These are phyloP conservation scores for Porites evermanni DNA, from an alignment of 92 coral and sea anemone genomes.

Conservation along the genomic window DNA sequence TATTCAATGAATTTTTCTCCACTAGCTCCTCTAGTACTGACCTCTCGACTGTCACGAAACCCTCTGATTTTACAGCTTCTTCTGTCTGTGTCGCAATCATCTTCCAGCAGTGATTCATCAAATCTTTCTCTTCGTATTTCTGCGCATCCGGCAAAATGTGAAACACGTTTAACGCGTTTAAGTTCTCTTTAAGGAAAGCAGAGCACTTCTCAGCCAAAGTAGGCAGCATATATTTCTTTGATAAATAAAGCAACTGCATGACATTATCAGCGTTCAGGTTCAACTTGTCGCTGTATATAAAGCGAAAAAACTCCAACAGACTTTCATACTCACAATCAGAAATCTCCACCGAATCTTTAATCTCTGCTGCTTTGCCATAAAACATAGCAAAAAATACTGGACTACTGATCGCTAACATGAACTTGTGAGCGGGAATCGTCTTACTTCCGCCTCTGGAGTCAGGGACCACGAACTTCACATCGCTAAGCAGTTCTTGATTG, in stretches of 20 bases:
- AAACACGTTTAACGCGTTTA: conserved; percentile 1
- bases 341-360: conserved; percentile 56
- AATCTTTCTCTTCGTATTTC: background rate
- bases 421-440: conserved; percentile 4
- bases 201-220: conserved; percentile 38
- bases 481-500: background rate
- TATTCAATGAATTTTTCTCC: background rate
- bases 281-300: background rate
- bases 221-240: conserved; percentile 16
- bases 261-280: background rate
- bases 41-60: conserved; percentile 15
- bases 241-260: conserved; percentile 37
- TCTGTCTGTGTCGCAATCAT: background rate
- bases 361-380: conserved; percentile 63
- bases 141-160: background rate
- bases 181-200: conserved; percentile 1
- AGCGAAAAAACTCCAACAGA: conserved; percentile 65
- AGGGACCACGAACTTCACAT: background rate
- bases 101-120: background rate
- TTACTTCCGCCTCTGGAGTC: background rate
- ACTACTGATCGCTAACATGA: background rate
- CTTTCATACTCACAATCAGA: conserved; percentile 76
- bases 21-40: conserved; percentile 30
- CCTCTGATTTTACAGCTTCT: conserved; percentile 37
- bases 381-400: conserved; percentile 56